Conservation (phyloP, 2,797 vertebrate species). For the Diplodus sargus region DNA sequence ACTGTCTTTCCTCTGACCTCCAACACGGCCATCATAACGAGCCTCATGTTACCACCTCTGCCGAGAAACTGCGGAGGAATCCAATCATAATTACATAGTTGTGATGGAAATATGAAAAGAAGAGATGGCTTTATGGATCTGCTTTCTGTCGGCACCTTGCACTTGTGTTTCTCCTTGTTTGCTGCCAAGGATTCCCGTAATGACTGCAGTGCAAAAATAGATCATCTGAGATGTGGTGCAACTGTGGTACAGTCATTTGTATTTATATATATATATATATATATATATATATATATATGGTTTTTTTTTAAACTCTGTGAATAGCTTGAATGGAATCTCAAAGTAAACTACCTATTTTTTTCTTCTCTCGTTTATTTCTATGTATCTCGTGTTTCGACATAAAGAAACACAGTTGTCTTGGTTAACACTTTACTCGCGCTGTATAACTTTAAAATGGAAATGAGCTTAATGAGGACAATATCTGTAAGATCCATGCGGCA, state of each 20-base stretch:
- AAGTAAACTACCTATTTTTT: slow-evolving; percentile 16
- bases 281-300: not conserved
- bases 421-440: not conserved
- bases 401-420: not conserved
- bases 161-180: slow-evolving; percentile 73
- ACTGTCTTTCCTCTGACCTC: slow-evolving; percentile 83
- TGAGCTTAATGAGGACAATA: slow-evolving; percentile 1
- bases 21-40: slow-evolving; percentile 66
- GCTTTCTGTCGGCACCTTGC: slow-evolving; percentile 74
- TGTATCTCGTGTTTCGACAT: not conserved
- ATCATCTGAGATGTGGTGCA: slow-evolving; percentile 45
- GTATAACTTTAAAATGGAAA: slow-evolving; percentile 6
- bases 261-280: not conserved
- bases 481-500: not conserved
- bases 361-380: not conserved
- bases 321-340: slow-evolving; percentile 44
- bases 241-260: slow-evolving; percentile 16
- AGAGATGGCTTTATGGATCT: slow-evolving; percentile 82
- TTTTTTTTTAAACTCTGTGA: not conserved
- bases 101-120: slow-evolving; percentile 82
- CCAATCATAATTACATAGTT: slow-evolving; percentile 84
- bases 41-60: slow-evolving; percentile 81
- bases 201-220: slow-evolving; percentile 78
- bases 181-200: slow-evolving; percentile 79
- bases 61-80: slow-evolving; percentile 82